These are phyloP conservation scores for Halcyon badia DNA, from an alignment of 2,797 vertebrate genomes.

Conservation along the genomic window DNA sequence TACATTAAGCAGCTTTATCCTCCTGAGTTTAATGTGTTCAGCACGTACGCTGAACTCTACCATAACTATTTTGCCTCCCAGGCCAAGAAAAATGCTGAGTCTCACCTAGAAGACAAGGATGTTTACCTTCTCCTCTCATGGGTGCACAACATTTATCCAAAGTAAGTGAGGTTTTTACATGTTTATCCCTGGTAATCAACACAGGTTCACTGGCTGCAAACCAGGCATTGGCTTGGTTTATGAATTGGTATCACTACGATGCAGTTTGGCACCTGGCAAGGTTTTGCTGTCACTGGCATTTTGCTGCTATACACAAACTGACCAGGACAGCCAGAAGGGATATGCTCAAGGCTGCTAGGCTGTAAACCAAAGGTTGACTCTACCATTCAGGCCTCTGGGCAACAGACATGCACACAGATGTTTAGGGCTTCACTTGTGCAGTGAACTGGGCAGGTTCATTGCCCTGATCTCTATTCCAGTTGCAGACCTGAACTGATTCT, in stretches of 20 bases:
- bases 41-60: conserved; percentile 85
- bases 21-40: conserved; percentile 83
- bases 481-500: neutral
- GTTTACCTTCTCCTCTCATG: conserved; percentile 86
- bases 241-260: fast-evolving
- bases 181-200: neutral
- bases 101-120: conserved; percentile 81
- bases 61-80: conserved; percentile 82
- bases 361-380: neutral
- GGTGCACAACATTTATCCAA: conserved; percentile 86
- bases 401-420: neutral
- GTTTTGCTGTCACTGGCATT: neutral
- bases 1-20: conserved; percentile 84
- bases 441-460: neutral
- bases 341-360: neutral
- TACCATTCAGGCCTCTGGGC: neutral
- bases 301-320: neutral
- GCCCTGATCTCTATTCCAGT: neutral
- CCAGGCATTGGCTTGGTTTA: neutral
- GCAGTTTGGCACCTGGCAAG: neutral
- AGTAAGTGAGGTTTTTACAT: conserved; percentile 79
- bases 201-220: neutral
- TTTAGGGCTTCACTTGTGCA: neutral
- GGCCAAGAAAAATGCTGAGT: conserved; percentile 67
- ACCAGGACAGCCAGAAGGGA: neutral